A percentile compares a stretch with the other conserved stretches of the same genome.
Conservation (phyloP, 2,797 vertebrate genomes). For the Protonibea diacanthus region DNA sequence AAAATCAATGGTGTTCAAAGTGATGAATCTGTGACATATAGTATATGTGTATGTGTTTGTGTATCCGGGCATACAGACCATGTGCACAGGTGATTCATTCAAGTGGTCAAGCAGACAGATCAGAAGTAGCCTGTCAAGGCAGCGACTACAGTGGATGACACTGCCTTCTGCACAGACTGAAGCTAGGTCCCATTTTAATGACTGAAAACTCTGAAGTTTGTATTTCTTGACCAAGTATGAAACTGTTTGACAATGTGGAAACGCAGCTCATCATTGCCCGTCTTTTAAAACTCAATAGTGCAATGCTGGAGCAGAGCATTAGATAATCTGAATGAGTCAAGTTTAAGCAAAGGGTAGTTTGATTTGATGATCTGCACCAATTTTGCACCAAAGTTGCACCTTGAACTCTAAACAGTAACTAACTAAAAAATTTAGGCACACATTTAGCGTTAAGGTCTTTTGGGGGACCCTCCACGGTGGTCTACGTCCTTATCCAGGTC, state of each 20-base stretch:
- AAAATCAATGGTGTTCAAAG: conserved; percentile 25
- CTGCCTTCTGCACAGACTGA: not conserved
- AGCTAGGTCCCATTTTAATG: not conserved
- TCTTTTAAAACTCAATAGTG: not conserved
- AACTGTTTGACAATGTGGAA: not conserved
- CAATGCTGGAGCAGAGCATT: not conserved
- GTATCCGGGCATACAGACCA: conserved; percentile 20
- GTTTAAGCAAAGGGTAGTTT: not conserved
- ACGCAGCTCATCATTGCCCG: not conserved
- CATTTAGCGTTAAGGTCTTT: conserved; percentile 3
- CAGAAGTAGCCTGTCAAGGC: not conserved
- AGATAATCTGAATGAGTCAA: not conserved
- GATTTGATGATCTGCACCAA: too few relatives aligned
- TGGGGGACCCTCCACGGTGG: not conserved
- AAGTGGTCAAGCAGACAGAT: conserved; percentile 44
- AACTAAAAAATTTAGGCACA: not conserved
- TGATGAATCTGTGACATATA: conserved; percentile 27
- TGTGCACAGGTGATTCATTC: conserved; percentile 50
- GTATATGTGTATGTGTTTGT: not conserved
- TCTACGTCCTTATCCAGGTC: not conserved
- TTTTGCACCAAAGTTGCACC: not conserved
- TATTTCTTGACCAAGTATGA: not conserved
- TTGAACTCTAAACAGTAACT: not conserved
- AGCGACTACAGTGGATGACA: not conserved
- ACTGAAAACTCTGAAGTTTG: not conserved